Percentiles rank a stretch among this genome's conserved stretches.
phyloP scores from a whole-genome alignment of 2,113 vertebrate genomes.

The Apaloderma vittatum region DNA sequence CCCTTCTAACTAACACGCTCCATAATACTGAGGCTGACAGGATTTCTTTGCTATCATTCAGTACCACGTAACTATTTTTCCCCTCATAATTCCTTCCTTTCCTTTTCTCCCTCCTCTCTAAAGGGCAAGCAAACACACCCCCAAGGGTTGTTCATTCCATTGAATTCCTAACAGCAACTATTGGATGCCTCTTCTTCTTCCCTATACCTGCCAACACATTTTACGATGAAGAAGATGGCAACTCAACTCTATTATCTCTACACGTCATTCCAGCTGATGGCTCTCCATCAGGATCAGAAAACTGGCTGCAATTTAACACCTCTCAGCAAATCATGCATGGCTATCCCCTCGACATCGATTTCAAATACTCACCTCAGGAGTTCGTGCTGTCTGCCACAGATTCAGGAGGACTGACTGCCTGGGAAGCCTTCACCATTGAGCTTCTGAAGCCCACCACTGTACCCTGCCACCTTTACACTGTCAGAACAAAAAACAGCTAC shows the following conservation, averaged over 20 bases:
- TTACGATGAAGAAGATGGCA: slow-evolving; percentile 69
- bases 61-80: neutral
- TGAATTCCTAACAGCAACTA: slow-evolving; percentile 66
- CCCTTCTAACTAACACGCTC: neutral
- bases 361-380: slow-evolving; percentile 68
- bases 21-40: neutral
- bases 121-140: slow-evolving; percentile 63
- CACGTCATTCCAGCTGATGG: slow-evolving; percentile 17
- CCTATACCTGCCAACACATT: slow-evolving; percentile 65
- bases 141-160: slow-evolving; percentile 51
- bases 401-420: slow-evolving; percentile 32
- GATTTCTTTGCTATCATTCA: neutral
- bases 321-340: slow-evolving; percentile 22
- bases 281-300: neutral
- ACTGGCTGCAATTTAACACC: slow-evolving; percentile 67
- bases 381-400: slow-evolving; percentile 57
- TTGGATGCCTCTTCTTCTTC: slow-evolving; percentile 62
- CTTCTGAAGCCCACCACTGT: neutral
- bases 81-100: neutral
- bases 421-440: slow-evolving; percentile 46
- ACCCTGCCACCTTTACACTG: slow-evolving; percentile 58
- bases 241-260: slow-evolving; percentile 53
- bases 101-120: neutral
- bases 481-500: slow-evolving; percentile 66
- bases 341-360: slow-evolving; percentile 60